A percentile compares a stretch with the other conserved stretches of the same genome.
phyloP scores from a whole-genome alignment of 2,797 vertebrate genomes.

The Naso thynnoides region DNA sequence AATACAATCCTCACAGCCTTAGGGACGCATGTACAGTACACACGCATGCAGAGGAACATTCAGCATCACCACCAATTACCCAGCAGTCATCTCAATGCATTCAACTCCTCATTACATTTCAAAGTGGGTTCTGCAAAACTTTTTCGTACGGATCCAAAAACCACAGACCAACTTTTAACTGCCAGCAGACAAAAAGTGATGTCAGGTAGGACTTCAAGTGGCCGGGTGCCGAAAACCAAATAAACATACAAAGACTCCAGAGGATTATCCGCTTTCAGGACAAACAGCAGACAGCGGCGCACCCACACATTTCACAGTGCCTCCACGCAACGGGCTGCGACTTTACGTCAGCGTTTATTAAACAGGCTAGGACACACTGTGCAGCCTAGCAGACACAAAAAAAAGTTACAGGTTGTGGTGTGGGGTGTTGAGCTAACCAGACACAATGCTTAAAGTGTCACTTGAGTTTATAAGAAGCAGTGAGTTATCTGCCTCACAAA shows the following conservation, averaged over 20 bases:
- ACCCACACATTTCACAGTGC: neutral
- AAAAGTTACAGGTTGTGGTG: neutral
- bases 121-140: neutral
- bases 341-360: constrained; percentile 1
- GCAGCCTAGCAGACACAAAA: neutral
- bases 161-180: neutral
- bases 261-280: neutral
- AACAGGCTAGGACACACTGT: neutral
- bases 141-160: neutral
- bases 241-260: neutral
- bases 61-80: constrained; percentile 9
- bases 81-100: neutral
- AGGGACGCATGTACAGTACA: constrained; percentile 9
- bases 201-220: neutral
- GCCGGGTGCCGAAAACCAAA: neutral
- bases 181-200: neutral
- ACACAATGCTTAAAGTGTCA: too few species aligned
- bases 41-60: neutral
- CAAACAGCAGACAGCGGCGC: neutral
- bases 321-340: neutral
- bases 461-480: neutral
- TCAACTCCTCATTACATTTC: constrained; percentile 3
- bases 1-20: constrained; percentile 31
- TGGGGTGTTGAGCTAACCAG: neutral
- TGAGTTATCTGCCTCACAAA: neutral